Conservation (phyloP, 2,888 invertebrate genomes). For the Hirtodrosophila cameraria region DNA sequence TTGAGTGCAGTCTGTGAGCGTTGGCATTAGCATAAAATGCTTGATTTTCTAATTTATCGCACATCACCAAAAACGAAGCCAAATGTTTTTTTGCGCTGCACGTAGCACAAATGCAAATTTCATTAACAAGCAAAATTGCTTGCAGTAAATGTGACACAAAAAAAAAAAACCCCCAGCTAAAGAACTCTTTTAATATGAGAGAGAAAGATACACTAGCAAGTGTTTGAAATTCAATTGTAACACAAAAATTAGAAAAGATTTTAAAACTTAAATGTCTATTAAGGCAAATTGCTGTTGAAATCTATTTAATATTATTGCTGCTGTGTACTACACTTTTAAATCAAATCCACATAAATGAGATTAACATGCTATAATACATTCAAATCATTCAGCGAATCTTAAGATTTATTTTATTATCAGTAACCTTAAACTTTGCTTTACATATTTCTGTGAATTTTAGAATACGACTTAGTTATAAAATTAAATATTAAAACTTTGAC, state of each 20-base stretch:
- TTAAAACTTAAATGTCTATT: too few relatives aligned
- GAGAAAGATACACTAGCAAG: slow-evolving; percentile 4
- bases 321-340: too few relatives aligned
- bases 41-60: slow-evolving; percentile 78
- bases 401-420: too few relatives aligned
- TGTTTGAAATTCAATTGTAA: neutral
- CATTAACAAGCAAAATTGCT: slow-evolving; percentile 75
- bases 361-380: too few relatives aligned
- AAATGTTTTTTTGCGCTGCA: slow-evolving; percentile 62
- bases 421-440: too few relatives aligned
- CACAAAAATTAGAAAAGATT: neutral
- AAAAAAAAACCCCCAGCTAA: neutral
- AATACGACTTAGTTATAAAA: too few relatives aligned
- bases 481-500: too few relatives aligned
- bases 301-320: too few relatives aligned
- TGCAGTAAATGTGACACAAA: slow-evolving; percentile 52
- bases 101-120: slow-evolving; percentile 74
- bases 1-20: slow-evolving; percentile 37
- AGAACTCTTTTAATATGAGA: neutral
- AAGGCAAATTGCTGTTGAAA: too few relatives aligned
- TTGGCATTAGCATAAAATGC: slow-evolving; percentile 73
- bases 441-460: too few relatives aligned
- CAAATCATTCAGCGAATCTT: too few relatives aligned
- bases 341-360: too few relatives aligned
- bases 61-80: slow-evolving; percentile 65